Conservation (phyloP, 2,113 vertebrate species). For the Mesoclemmys tuberculata region DNA sequence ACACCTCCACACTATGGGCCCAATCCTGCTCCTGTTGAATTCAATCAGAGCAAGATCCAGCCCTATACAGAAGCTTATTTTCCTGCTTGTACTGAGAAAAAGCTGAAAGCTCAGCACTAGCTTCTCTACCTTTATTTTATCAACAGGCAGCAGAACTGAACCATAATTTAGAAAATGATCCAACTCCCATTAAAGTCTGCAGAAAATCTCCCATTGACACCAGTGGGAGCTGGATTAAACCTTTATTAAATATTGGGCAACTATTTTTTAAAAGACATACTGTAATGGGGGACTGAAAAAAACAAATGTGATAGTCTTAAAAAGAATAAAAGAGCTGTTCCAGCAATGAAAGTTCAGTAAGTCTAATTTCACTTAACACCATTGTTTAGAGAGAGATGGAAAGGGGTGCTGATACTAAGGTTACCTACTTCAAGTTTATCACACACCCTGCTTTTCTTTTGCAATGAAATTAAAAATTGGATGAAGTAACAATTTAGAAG, state of each 20-base stretch:
- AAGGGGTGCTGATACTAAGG: background rate
- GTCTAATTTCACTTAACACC: background rate
- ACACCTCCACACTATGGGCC: rapidly evolving
- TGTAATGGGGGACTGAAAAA: background rate
- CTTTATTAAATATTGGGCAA: background rate
- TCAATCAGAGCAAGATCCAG: background rate
- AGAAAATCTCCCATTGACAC: background rate
- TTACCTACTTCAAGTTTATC: background rate
- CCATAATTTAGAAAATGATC: background rate
- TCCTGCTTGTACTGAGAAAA: background rate
- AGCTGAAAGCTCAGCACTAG: background rate
- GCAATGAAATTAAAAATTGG: background rate
- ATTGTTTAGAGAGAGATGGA: background rate
- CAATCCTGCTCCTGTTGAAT: background rate
- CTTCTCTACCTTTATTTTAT: background rate
- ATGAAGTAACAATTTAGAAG: background rate
- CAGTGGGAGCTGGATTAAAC: background rate
- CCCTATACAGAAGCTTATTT: background rate
- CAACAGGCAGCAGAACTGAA: background rate
- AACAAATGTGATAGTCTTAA: background rate
- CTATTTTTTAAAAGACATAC: background rate
- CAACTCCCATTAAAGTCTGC: background rate
- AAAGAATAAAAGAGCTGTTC: background rate
- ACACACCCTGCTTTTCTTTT: background rate
- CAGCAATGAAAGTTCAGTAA: background rate